Percentiles rank a stretch among this genome's conserved stretches.
phyloP scores from a whole-genome alignment of 2,888 invertebrate species.

The Ectemnius continuus region DNA sequence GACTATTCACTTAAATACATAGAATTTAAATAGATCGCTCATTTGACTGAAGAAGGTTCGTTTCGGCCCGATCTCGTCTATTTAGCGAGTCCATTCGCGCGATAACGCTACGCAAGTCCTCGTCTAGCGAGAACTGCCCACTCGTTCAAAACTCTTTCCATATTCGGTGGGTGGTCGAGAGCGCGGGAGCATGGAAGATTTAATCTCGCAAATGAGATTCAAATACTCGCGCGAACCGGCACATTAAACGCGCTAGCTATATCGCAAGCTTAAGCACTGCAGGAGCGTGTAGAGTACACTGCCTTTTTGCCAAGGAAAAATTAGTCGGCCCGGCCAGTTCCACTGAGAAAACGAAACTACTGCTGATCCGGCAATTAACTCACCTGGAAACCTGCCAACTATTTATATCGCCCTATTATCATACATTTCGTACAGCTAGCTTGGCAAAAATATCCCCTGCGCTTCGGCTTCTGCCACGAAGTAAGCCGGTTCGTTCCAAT shows the following conservation, averaged over 20 bases:
- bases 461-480: too few species aligned
- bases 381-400: slow-evolving; percentile 55
- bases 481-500: too few species aligned
- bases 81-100: too few species aligned
- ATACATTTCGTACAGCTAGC: slow-evolving; percentile 41
- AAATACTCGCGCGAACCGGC: slow-evolving; percentile 31
- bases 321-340: slow-evolving; percentile 35
- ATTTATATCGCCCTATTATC: slow-evolving; percentile 61
- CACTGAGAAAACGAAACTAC: slow-evolving; percentile 48
- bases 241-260: slow-evolving; percentile 51
- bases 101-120: too few species aligned
- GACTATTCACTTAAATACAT: too few species aligned
- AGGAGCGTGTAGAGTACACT: not conserved
- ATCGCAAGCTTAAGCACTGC: slow-evolving; percentile 40
- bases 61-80: too few species aligned
- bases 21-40: too few species aligned
- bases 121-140: too few species aligned
- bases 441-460: slow-evolving; percentile 28
- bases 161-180: slow-evolving; percentile 18
- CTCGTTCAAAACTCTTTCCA: slow-evolving; percentile 21
- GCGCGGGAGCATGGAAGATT: slow-evolving; percentile 40
- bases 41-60: too few species aligned
- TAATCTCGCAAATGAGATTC: slow-evolving; percentile 59
- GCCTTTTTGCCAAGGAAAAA: slow-evolving; percentile 59
- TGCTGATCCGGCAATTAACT: slow-evolving; percentile 64